Percentiles rank a stretch among this genome's conserved stretches.
Evolutionary conservation across 2,797 vertebrate species (phyloP).

Genomic region (Acanthurus tractus): DNA sequence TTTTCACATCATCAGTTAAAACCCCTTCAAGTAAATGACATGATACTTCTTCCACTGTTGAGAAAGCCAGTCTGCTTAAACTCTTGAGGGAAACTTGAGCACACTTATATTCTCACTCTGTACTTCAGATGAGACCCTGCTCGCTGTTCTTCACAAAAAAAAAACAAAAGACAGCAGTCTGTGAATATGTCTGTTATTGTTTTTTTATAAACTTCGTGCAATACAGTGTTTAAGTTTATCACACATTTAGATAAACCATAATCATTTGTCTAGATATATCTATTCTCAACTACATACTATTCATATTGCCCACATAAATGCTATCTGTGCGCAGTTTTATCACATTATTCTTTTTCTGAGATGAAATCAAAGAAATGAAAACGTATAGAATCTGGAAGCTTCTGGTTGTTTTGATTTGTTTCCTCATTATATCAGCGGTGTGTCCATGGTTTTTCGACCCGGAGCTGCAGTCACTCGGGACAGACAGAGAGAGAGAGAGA

Average conservation of each 20-base stretch:
- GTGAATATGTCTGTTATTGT: slow-evolving; percentile 75
- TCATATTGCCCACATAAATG: slow-evolving; percentile 88
- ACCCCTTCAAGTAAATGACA: no score
- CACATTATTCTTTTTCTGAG: slow-evolving; percentile 80
- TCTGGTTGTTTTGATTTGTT: slow-evolving; percentile 72
- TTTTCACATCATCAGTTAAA: neutral
- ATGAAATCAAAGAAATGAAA: slow-evolving; percentile 76
- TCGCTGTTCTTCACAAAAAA: slow-evolving; percentile 33
- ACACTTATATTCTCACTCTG: slow-evolving; percentile 6
- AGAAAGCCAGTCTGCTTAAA: neutral
- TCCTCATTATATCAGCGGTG: slow-evolving; percentile 67
- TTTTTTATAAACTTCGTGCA: slow-evolving; percentile 88
- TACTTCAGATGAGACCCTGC: neutral
- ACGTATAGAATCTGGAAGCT: slow-evolving; percentile 77
- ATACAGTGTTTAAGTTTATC: slow-evolving; percentile 89
- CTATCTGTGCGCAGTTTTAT: slow-evolving; percentile 84
- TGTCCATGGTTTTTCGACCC: slow-evolving; percentile 67
- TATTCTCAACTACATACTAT: slow-evolving; percentile 87
- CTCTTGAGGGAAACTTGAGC: slow-evolving; percentile 3
- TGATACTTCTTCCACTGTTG: neutral
- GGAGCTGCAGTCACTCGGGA: slow-evolving; percentile 60
- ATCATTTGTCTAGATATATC: slow-evolving; percentile 85
- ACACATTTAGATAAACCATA: slow-evolving; percentile 89
- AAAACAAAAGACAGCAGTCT: slow-evolving; percentile 81
- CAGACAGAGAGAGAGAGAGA: slow-evolving; percentile 24